Percentiles rank a stretch among this genome's conserved stretches.
phyloP scores from a whole-genome alignment of 2,797 vertebrate species.

The Periparus ater region DNA sequence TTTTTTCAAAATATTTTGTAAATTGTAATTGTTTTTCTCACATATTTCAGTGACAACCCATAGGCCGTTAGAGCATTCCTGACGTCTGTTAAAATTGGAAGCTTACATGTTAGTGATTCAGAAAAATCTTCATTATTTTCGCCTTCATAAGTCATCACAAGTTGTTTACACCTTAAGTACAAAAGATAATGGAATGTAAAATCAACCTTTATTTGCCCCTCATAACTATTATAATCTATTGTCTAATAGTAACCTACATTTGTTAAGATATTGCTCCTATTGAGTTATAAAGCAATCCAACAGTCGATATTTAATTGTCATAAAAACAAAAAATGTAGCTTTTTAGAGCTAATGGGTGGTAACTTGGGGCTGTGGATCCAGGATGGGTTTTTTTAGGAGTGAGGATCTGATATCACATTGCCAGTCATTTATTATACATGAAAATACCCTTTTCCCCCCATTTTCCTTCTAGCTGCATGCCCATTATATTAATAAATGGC shows the following conservation, averaged over 20 bases:
- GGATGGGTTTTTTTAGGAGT: neutral
- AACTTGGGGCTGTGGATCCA: neutral
- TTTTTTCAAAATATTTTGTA: neutral
- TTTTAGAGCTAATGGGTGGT: neutral
- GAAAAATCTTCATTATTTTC: neutral
- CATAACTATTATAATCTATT: neutral
- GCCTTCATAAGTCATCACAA: neutral
- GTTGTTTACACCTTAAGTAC: neutral
- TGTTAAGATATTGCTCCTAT: neutral
- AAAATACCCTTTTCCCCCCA: rapidly evolving
- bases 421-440: neutral
- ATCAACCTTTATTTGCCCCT: neutral
- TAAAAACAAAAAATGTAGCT: neutral
- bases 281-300: neutral
- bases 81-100: neutral
- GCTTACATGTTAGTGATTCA: neutral
- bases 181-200: neutral
- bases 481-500: neutral
- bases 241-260: neutral
- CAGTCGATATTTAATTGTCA: neutral
- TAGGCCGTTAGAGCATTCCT: neutral
- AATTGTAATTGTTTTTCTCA: neutral
- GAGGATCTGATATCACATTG: neutral
- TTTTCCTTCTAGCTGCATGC: neutral
- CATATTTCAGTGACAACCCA: neutral